Base-by-base conservation (phyloP, 1,140 invertebrate species). In the Pteromalus puparum region DNA sequence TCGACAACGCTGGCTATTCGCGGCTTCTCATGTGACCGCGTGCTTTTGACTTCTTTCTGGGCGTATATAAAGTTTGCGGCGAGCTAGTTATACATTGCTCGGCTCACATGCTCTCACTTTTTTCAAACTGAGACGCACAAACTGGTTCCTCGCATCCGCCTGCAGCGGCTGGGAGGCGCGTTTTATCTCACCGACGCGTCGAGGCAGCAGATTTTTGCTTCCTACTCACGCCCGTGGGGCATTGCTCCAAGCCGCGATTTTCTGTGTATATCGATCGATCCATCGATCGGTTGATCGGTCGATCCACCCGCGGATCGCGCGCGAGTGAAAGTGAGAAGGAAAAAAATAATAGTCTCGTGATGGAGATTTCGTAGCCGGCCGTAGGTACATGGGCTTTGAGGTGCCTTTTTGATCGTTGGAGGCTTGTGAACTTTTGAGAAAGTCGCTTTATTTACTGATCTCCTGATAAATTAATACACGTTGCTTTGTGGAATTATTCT, bases 111-210 rank as follows among this genome's bases (percentile, higher is more conserved):
- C 30, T 74, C 72, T 42, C 30, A 42, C 34, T 42, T 74, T 74
- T 74, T 70, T 30, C 72, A n/a, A 70, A 65, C 13, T 21, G 28
- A 73, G 28, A n/a, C 42, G 38, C 15, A 15, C 28, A 53, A 83
- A 83, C 81, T 68, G 74, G 81, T 83, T 83, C 26, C 7, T 30
- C 72, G 48, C 34, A 68, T 83, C 74, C 74, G 74, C 61, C 61
- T 77, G 24, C 24, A 77, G 38, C 68, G 0, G 28, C 26, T 4
- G 34, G 38, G 48, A 34, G 26, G 6, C 3, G 4, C 28, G 72
- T 21, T 82, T 67, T 65, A 82, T 28, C 30, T 15, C 26, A 21
- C 30, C 81, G 48, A 42, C 53, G 48, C 53, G 74, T 48, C 53
- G 53, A 61, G 53, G 53, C 53, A 21, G 53, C 53, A 61, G 6